Conservation (phyloP, 1,140 invertebrate species). For the Drosophila miranda region DNA sequence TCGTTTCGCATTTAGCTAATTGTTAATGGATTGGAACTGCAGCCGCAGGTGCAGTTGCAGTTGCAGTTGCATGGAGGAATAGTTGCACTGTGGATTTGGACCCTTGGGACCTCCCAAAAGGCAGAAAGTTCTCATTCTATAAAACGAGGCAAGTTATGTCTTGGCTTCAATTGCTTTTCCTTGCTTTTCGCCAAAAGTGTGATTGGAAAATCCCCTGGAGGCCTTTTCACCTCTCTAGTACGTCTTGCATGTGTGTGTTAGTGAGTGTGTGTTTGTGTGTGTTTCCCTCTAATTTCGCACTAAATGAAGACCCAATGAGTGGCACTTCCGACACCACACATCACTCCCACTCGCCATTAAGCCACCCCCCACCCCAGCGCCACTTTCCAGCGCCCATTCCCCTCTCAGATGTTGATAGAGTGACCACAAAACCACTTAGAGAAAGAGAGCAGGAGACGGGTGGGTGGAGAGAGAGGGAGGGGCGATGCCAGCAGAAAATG, state of each 20-base stretch:
- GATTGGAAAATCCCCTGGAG: constrained; percentile 23
- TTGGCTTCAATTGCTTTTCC: not conserved
- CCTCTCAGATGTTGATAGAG: constrained; percentile 17
- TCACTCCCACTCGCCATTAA: not conserved
- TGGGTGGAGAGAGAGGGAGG: not conserved
- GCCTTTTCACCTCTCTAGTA: constrained; percentile 26
- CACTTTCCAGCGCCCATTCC: constrained; percentile 3
- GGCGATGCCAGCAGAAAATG: constrained; percentile 22
- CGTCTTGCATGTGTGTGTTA: not conserved
- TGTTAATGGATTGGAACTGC: constrained; percentile 45
- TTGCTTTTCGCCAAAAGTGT: constrained; percentile 6
- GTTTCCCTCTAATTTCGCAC: constrained; percentile 28
- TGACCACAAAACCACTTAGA: constrained; percentile 50
- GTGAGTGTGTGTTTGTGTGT: no score
- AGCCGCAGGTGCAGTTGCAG: not conserved
- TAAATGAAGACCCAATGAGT: constrained; percentile 34
- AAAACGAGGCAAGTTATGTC: no score
- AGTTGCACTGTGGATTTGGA: no score
- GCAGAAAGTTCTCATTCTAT: no score
- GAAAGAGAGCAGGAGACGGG: constrained; percentile 9
- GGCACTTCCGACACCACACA: constrained; percentile 5
- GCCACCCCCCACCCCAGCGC: not conserved
- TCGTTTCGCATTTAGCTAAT: constrained; percentile 37
- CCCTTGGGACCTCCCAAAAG: no score
- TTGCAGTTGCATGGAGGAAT: constrained; percentile 6